Conservation (phyloP, 1,140 invertebrate genomes). For the Scaptomyza pallida region DNA sequence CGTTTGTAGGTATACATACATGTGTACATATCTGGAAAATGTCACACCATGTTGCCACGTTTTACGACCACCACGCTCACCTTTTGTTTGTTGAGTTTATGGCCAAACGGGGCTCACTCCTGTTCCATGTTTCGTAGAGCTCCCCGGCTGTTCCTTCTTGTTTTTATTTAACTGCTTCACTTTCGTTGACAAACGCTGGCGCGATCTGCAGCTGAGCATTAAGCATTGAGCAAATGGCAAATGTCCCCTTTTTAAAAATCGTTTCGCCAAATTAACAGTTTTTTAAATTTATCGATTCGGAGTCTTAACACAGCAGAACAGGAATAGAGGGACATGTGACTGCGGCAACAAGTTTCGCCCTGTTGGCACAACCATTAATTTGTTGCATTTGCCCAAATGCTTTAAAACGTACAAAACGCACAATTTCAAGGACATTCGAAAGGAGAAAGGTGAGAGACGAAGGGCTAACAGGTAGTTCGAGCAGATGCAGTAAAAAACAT, state of each 20-base stretch:
- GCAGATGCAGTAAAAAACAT: slow-evolving; percentile 67
- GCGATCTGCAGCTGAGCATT: slow-evolving; percentile 3
- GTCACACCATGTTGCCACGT: slow-evolving; percentile 81
- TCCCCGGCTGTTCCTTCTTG: slow-evolving; percentile 22
- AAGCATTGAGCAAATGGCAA: slow-evolving; percentile 16
- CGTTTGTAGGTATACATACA: neutral
- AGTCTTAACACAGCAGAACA: neutral
- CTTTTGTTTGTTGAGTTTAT: slow-evolving; percentile 76
- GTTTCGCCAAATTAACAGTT: slow-evolving; percentile 28
- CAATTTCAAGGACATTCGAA: slow-evolving; percentile 60
- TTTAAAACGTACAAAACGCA: slow-evolving; percentile 12
- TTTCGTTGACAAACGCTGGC: slow-evolving; percentile 52
- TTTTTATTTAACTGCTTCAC: slow-evolving; percentile 73
- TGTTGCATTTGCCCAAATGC: slow-evolving; percentile 38
- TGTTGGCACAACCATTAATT: slow-evolving; percentile 39
- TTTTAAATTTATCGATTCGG: slow-evolving; percentile 59
- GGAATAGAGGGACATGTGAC: neutral
- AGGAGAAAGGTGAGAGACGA: slow-evolving; percentile 41
- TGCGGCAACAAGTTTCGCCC: slow-evolving; percentile 55
- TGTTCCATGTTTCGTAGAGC: neutral
- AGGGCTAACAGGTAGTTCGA: slow-evolving; percentile 61
- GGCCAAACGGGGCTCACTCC: slow-evolving; percentile 44
- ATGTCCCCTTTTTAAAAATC: slow-evolving; percentile 16
- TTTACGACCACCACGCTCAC: slow-evolving; percentile 71
- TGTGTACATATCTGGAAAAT: slow-evolving; percentile 48